phyloP scores from a whole-genome alignment of 2,113 vertebrate species.

The Synodontis membranacea region DNA sequence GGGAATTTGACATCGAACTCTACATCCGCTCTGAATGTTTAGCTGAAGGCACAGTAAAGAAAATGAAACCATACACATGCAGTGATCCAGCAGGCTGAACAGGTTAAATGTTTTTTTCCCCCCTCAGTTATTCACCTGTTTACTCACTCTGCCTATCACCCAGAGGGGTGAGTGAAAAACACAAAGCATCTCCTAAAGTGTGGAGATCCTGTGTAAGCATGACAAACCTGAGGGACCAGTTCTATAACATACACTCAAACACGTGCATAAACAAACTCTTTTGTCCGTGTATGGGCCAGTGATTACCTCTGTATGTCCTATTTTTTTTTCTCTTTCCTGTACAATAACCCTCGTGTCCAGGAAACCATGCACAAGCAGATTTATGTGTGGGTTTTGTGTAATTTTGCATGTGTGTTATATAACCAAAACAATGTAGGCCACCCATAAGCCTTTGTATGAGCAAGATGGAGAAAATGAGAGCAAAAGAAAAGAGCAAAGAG shows the following conservation, averaged over 20 bases:
- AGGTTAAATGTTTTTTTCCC: constrained; percentile 28
- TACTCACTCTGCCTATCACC: background rate
- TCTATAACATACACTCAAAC: constrained; percentile 7
- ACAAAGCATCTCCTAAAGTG: constrained; percentile 24
- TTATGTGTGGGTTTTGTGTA: constrained; percentile 23
- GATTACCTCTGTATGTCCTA: background rate
- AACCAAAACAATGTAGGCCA: constrained; percentile 16
- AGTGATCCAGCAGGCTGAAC: constrained; percentile 36
- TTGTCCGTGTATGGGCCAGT: background rate
- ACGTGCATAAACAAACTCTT: constrained; percentile 13
- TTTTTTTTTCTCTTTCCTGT: no score
- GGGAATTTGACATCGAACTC: background rate
- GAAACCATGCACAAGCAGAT: background rate
- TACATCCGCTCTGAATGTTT: background rate
- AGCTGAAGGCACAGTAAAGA: background rate
- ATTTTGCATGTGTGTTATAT: constrained; percentile 30
- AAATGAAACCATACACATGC: constrained; percentile 37
- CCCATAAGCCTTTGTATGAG: constrained; percentile 3
- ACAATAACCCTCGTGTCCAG: constrained; percentile 8
- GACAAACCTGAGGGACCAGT: constrained; percentile 39
- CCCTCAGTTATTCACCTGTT: constrained; percentile 6
- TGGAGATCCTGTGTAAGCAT: background rate
- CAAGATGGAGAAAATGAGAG: background rate
- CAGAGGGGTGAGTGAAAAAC: background rate
- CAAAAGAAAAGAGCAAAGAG: background rate